phyloP scores from a whole-genome alignment of 1,140 invertebrate genomes.

The Plectrocnemia conspersa region DNA sequence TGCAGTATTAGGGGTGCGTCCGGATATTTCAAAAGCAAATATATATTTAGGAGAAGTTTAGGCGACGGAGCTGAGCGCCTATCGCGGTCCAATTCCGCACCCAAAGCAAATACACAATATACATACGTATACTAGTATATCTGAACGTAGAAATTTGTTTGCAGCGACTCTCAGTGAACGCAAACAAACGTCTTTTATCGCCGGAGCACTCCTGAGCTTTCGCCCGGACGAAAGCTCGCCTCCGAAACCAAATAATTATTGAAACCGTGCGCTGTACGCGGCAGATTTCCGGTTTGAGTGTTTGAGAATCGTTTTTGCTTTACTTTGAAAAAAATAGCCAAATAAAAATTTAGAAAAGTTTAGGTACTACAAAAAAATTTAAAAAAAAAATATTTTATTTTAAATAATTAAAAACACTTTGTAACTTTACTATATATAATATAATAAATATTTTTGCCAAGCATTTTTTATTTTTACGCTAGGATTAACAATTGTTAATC shows the following conservation, averaged over 20 bases:
- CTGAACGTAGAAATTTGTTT: background rate
- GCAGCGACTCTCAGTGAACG: background rate
- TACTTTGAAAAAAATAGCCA: no score
- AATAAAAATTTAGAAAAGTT: no score
- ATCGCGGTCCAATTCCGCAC: background rate
- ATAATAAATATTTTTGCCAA: no score
- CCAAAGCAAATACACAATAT: slow-evolving; percentile 13
- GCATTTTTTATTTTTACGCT: no score
- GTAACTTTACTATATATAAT: no score
- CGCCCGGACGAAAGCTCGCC: background rate
- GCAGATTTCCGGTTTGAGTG: background rate
- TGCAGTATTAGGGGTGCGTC: slow-evolving; percentile 24
- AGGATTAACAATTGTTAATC: no score
- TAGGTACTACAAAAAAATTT: no score
- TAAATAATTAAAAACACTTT: no score
- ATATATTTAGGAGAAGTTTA: slow-evolving; percentile 24
- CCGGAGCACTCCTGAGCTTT: background rate
- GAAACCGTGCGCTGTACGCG: background rate
- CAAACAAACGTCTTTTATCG: slow-evolving; percentile 1
- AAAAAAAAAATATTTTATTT: no score
- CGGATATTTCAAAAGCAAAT: slow-evolving; percentile 28
- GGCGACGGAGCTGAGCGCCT: background rate
- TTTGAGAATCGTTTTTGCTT: no score
- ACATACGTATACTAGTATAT: no score
- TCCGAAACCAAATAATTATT: background rate